Base-by-base conservation (phyloP, 2,113 vertebrate species). In the Haplochromis burtoni region DNA sequence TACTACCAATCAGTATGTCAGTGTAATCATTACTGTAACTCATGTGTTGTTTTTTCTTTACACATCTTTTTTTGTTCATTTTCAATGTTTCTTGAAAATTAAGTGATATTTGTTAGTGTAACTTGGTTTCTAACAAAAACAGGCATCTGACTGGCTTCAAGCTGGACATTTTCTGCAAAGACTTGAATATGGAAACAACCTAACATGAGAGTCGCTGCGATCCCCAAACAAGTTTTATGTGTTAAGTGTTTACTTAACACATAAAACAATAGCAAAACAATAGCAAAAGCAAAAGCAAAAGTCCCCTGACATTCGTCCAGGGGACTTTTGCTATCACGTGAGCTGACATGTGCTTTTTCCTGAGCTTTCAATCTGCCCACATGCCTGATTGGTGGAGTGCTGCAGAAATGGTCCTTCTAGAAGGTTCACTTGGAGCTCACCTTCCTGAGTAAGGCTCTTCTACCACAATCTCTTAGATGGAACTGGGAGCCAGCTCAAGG, bases 131-230 rank as follows among this genome's bases (percentile, higher is more conserved):
- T 24, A 73, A 26, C 38, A 68, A 42, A 26, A 73, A 2, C 26
- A 29, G 40, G 21, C 6, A 16, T 26, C 63, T 68, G 63, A 24
- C 21, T 29, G 21, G 68, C 40, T 45, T 5, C 13, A 45, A 73
- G 68, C 13, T 7, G 29, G 29, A 33, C 14, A 3, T 71, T 45
- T 45, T 16, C 40, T 45, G 38, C 21, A 17, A 45, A 73, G 68
- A 17, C 8, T 47, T 29, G 21, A 4, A 17, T 73, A 26, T 17
- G 24, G 40, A 76, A 76, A 76, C 68, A 73, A 11, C 13, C 14
- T 1, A 26, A 17, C 14, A 42, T 29, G 9, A 47, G 14, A 47
- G 24, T 47, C 0, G 0, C 14, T 47, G 40, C 21, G 1, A 10
- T 45, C 38, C 21, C 2, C 21, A 73, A 26, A 73, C 38, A 63